phyloP scores from a whole-genome alignment of 2,113 vertebrate genomes.

The Caloenas nicobarica region DNA sequence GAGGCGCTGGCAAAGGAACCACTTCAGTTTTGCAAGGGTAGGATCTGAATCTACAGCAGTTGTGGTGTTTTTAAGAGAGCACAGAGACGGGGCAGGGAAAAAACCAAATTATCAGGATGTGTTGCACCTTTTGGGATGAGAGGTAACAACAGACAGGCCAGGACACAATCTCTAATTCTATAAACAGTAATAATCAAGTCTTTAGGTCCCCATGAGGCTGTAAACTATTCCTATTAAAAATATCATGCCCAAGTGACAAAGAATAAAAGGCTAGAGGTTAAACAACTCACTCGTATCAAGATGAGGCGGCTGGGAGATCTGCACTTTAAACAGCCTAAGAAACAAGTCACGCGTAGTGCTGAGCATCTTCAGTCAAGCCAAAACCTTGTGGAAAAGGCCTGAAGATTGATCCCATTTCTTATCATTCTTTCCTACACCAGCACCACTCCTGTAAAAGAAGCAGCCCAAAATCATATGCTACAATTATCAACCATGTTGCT shows the following conservation, averaged over 20 bases:
- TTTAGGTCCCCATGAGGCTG: not conserved
- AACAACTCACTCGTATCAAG: not conserved
- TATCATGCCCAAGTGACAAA: not conserved
- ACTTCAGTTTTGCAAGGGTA: not conserved
- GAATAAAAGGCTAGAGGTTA: not conserved
- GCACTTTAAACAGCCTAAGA: not conserved
- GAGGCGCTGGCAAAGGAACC: not conserved
- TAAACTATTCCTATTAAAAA: not conserved
- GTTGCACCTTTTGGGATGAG: not conserved
- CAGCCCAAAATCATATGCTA: not conserved
- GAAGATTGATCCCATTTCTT: not conserved
- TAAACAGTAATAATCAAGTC: not conserved
- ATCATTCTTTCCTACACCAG: not conserved
- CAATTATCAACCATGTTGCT: not conserved
- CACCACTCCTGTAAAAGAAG: not conserved
- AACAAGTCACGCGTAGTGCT: accelerated
- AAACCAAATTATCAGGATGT: not conserved
- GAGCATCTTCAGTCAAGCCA: not conserved
- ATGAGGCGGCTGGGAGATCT: not conserved
- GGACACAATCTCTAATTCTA: not conserved
- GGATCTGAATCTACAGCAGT: not conserved
- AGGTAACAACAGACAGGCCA: not conserved
- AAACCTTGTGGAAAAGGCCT: not conserved
- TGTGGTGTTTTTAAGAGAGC: not conserved
- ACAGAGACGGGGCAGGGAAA: not conserved